Evolutionary conservation across 2,888 invertebrate species (phyloP), one percentile per base, ranked within the genome.

Genomic region (Deilephila porcellus): DNA sequence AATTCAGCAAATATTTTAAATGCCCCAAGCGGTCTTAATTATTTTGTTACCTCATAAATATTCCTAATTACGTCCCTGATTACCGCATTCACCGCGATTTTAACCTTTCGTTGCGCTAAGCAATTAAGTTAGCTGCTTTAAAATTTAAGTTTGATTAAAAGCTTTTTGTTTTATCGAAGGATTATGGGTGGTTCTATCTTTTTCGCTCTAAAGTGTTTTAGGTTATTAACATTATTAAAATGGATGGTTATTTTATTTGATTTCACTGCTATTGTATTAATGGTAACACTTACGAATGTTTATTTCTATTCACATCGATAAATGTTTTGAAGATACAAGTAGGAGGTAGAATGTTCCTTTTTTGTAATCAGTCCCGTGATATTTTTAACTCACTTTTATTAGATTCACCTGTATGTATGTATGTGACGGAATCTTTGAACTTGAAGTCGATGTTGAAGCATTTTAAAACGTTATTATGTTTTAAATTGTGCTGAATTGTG

Each of bases 71-170:
- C 63, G 53, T 52, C 67, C 71, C 67, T 73, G 73, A 63, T 34
- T 70, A 75, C 75, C 74, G 70, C 72, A 75, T 76, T 74, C 73
- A 25, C 72, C 63, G 60, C 62, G 70, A 63, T 45, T 74, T 71
- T 56, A 72, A 71, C 70, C 74, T 73, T 74, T 53, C 74, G 71
- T 71, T 59, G 75, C 72, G 76, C 73, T 17, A 59, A 70, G 73
- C 77, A 75, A 77, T 77, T 76, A 77, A 74, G 60, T 74, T 63
- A 72, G 74, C 74, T 70, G 29, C 63, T 72, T 71, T 62, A 71
- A 67, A 73, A 74, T 60, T 70, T 73, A 52, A 56, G 45, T 74
- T 71, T 71, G 60, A 73, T 71, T 73, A 71, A 73, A 67, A 72
- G 53, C 37, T 53, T n/a, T 25, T 37, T 67, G 59, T 70, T 73